These are phyloP conservation scores for Dasyurus viverrinus DNA, from an alignment of 2,113 vertebrate species.

Conservation along the genomic window DNA sequence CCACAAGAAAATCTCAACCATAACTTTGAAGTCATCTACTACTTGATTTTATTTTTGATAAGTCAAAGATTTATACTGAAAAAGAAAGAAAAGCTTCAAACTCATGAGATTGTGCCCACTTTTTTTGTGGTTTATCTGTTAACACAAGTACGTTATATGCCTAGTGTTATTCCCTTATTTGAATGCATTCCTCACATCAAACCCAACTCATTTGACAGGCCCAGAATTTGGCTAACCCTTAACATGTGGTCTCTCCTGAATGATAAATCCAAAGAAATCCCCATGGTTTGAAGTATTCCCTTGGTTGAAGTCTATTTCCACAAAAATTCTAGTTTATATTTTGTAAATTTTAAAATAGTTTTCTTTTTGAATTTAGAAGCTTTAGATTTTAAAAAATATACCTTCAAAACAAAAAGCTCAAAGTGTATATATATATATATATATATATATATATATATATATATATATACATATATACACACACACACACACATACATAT, in stretches of 20 bases:
- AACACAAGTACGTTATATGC: not conserved
- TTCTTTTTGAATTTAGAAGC: not conserved
- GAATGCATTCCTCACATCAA: constrained; percentile 39
- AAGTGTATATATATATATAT: too few relatives aligned
- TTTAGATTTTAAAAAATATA: not conserved
- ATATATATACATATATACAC: too few relatives aligned
- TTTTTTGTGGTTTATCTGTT: not conserved
- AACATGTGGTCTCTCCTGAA: not conserved
- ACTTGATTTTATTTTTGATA: not conserved
- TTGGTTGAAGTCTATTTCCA: not conserved
- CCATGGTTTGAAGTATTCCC: not conserved
- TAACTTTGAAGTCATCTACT: constrained; percentile 38
- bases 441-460: too few relatives aligned
- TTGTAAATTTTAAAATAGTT: not conserved
- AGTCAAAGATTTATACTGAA: not conserved
- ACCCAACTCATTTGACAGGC: not conserved
- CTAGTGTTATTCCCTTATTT: constrained; percentile 41
- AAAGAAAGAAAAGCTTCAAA: not conserved
- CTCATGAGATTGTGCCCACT: not conserved
- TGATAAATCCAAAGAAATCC: constrained; percentile 31
- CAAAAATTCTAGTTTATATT: not conserved
- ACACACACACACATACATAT: not conserved
- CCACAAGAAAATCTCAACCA: constrained; percentile 54
- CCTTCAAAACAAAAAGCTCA: not conserved
- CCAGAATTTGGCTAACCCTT: constrained; percentile 9